A percentile compares a stretch with the other conserved stretches of the same genome.
Conservation (phyloP, 2,113 vertebrate genomes). For the Meriones unguiculatus region DNA sequence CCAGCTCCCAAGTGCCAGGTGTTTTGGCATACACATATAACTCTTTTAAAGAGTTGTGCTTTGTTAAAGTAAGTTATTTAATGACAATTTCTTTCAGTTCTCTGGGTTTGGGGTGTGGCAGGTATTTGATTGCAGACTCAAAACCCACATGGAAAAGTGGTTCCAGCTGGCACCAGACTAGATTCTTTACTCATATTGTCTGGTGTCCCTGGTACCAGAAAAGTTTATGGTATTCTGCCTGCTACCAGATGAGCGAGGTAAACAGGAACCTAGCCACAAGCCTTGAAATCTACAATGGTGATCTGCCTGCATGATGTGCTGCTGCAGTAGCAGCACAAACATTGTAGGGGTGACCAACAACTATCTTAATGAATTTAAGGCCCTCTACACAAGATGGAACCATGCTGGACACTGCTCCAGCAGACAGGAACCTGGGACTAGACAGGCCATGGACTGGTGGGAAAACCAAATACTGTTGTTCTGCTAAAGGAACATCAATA, state of each 20-base stretch:
- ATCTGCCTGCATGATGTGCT: neutral
- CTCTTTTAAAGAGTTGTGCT: neutral
- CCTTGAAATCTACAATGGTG: neutral
- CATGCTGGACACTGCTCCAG: neutral
- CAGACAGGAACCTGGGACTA: neutral
- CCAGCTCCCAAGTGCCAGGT: neutral
- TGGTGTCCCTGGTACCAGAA: neutral
- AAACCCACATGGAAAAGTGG: neutral
- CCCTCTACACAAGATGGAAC: too few relatives aligned
- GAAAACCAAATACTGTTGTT: neutral
- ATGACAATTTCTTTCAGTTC: neutral
- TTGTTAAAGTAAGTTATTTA: neutral
- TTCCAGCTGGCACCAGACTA: neutral
- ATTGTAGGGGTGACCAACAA: too few relatives aligned
- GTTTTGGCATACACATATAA: neutral
- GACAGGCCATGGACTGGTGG: neutral
- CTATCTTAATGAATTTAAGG: neutral
- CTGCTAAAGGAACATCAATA: neutral
- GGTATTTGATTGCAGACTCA: neutral
- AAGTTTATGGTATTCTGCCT: neutral
- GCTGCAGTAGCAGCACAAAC: neutral
- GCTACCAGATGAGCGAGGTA: neutral
- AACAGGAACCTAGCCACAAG: neutral
- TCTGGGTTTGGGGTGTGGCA: neutral
- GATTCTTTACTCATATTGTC: neutral